These are phyloP conservation scores for Harmothoe impar DNA, from an alignment of 2,888 invertebrate species.

Conservation along the genomic window DNA sequence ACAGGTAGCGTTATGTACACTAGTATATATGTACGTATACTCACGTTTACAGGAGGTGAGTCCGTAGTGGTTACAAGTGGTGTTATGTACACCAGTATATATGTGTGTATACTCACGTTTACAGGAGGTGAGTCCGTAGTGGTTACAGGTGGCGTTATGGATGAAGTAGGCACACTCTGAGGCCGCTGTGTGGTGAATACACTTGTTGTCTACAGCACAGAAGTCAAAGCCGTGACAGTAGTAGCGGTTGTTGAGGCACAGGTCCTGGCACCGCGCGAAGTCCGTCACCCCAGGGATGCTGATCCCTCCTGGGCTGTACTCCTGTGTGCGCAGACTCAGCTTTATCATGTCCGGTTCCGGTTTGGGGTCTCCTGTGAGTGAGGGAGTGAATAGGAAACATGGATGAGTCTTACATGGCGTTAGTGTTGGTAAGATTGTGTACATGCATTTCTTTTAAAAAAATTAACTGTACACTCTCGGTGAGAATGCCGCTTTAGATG, in stretches of 20 bases:
- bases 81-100: too few species aligned
- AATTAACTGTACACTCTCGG: too few species aligned
- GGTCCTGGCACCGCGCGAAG: slow-evolving; percentile 46
- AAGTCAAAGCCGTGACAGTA: slow-evolving; percentile 61
- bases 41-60: too few species aligned
- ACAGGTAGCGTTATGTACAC: too few species aligned
- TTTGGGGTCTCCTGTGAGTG: slow-evolving; percentile 46
- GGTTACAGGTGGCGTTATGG: slow-evolving; percentile 44
- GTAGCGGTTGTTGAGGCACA: slow-evolving; percentile 55
- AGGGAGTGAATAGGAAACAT: too few species aligned
- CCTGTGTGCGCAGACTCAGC: slow-evolving; percentile 41
- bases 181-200: slow-evolving; percentile 37
- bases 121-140: slow-evolving; percentile 42
- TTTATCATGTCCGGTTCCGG: slow-evolving; percentile 52
- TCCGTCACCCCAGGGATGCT: slow-evolving; percentile 21
- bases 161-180: slow-evolving; percentile 50
- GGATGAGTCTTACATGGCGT: too few species aligned
- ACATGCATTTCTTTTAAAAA: too few species aligned
- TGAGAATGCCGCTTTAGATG: too few species aligned
- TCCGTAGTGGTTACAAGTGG: too few species aligned
- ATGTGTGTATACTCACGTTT: neutral
- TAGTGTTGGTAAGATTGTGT: too few species aligned
- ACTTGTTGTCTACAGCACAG: slow-evolving; percentile 14
- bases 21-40: too few species aligned
- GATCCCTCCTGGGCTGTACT: slow-evolving; percentile 39